Base-by-base conservation (phyloP, 1,140 invertebrate genomes). In the Euwallacea similis region DNA sequence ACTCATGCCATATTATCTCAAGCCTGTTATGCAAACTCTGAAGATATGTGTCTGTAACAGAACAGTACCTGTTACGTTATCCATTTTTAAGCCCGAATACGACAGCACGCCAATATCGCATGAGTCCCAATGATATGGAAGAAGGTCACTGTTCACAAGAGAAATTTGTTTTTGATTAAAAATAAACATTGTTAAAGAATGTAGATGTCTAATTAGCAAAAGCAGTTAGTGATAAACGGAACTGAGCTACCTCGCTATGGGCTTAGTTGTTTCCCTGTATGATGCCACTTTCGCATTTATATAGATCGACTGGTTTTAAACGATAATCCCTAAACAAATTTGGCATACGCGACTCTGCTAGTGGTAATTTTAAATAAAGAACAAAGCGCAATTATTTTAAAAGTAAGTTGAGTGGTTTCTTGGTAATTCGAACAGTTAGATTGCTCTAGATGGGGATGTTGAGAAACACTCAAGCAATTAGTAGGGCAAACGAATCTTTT, bases 91-190 rank as follows among this genome's bases (percentile, higher is more conserved):
- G 54, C 15, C 8, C 33, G 15, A 66, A 54, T 21, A 66, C 15
- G 43, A 16, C 61, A 47, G 64, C 41, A 55, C 7, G 10, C n/a
- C 43, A 66, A 41, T 63, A 50, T 63, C 42, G 33, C 50, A 66
- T 55, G 21, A 33, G 21, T 33, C 16, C 44, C 8, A 16, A 63
- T 63, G 21, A 42, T 43, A 54, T 54, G 42, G 54, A 56, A 66
- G 43, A 67, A 47, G 65, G 55, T 58, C 54, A 67, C 41, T 67
- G 16, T 47, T 67, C 55, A 9, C n/a, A 42, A 65, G 63, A 65
- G 63, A 65, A 65, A 65, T 54, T 65, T 54, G 63, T 65, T 65
- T 65, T 65, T 65, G 63, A 65, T 65, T 65, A 65, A 65, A 54
- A 54, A 42, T 55, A 65, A 65, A 65, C 50, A 65, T 65, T 65